Conservation (phyloP, 2,797 vertebrate genomes). For the Sebastolobus alascanus region DNA sequence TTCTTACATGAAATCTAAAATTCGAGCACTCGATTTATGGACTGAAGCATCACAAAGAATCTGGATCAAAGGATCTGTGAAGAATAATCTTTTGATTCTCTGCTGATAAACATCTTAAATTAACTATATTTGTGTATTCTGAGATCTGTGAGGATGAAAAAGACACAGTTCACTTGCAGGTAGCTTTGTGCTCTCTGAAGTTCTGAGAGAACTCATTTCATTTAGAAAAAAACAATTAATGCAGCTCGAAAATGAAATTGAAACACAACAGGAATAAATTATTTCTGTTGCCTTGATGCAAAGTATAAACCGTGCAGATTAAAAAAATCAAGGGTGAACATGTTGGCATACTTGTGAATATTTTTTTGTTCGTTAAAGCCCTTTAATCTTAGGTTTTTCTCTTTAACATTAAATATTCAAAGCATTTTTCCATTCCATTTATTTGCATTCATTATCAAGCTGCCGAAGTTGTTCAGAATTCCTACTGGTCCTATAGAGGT, state of each 20-base stretch:
- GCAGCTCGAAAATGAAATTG: not conserved
- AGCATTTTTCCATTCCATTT: not conserved
- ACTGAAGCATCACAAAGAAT: not conserved
- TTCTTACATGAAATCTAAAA: constrained; percentile 2
- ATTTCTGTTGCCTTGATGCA: not conserved
- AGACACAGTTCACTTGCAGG: not conserved
- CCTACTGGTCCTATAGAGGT: constrained; percentile 29
- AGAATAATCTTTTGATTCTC: not conserved
- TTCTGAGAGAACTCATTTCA: not conserved
- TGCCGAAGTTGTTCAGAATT: constrained; percentile 6
- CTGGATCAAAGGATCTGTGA: too few relatives aligned
- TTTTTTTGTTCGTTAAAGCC: not conserved
- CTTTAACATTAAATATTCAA: not conserved
- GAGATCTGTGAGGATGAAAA: not conserved
- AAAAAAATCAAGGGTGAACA: not conserved
- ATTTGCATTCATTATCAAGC: constrained; percentile 3
- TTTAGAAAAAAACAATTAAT: not conserved
- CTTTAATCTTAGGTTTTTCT: not conserved
- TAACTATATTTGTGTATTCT: not conserved
- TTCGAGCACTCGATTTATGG: not conserved
- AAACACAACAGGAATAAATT: not conserved
- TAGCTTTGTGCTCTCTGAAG: constrained; percentile 11
- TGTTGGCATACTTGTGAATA: not conserved
- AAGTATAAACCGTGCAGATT: not conserved
- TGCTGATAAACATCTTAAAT: not conserved